Evolutionary conservation across 1,140 invertebrate genomes (phyloP).

Genomic region (Cheumatopsyche charites): DNA sequence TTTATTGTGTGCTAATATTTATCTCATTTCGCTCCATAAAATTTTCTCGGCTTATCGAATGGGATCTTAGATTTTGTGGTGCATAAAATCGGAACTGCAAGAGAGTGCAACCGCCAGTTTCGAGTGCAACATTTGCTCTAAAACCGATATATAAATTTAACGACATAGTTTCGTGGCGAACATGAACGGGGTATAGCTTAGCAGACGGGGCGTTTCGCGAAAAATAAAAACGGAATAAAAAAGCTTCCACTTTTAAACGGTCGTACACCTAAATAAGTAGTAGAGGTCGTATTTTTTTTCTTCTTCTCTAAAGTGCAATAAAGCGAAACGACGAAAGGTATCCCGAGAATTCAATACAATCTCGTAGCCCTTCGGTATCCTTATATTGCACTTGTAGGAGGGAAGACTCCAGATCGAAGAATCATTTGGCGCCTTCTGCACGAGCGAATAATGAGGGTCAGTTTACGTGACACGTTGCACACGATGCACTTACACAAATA

Average conservation of each 20-base stretch:
- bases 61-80: too few species aligned
- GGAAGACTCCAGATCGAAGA: slow-evolving; percentile 18
- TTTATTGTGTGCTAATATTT: too few species aligned
- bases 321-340: slow-evolving; percentile 26
- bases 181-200: background rate
- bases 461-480: slow-evolving; percentile 36
- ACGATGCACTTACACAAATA: background rate
- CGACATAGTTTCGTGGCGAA: slow-evolving; percentile 2
- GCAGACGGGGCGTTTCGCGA: background rate
- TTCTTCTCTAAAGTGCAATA: slow-evolving; percentile 42
- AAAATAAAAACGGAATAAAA: slow-evolving; percentile 3
- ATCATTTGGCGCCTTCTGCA: slow-evolving; percentile 37
- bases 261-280: background rate
- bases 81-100: too few species aligned
- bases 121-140: background rate
- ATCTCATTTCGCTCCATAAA: too few species aligned
- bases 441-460: slow-evolving; percentile 35
- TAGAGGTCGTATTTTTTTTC: background rate
- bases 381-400: slow-evolving; percentile 25
- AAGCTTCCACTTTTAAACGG: too few species aligned
- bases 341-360: slow-evolving; percentile 44
- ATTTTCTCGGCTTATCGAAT: too few species aligned
- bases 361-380: slow-evolving; percentile 14
- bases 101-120: too few species aligned
- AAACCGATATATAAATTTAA: slow-evolving; percentile 9